Evolutionary conservation across 2,888 invertebrate genomes (phyloP), one percentile per base, ranked within the genome.

Genomic region (Chalcosyrphus nemorum): DNA sequence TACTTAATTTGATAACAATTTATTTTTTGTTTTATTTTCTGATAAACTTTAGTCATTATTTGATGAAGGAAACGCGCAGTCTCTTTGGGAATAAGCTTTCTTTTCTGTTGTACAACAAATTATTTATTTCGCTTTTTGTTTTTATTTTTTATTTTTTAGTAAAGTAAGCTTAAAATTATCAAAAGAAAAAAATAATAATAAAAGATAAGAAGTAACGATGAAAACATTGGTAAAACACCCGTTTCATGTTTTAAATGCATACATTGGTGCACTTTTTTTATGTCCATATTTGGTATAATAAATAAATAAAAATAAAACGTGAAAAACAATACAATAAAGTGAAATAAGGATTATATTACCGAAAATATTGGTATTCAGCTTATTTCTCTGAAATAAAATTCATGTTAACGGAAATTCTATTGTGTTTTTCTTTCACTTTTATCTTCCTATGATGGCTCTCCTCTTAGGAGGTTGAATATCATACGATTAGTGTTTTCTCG

Each of bases 1-100:
- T 63, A 72, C 41, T 81, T 81, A 35, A 74, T 81, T 81, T 81
- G 81, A 81, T 82, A 81, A 71, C 17, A 63, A 21, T 9, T 24
- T 35, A 27, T 45, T 63, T 81, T 81, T 81, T 24, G 21, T 65
- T 65, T 11, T 41, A 4, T 15, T 41, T 24, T 24, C 24, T 24
- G 4, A 24, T 4, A 24, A 24, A 4, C 24, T 24, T n/a, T n/a
- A n/a, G n/a, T n/a, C n/a, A n/a, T n/a, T n/a, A n/a, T n/a, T n/a
- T n/a, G n/a, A n/a, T n/a, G n/a, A n/a, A n/a, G n/a, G n/a, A n/a
- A n/a, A n/a, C n/a, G n/a, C 24, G 24, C 24, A 4, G 4, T 24
- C 24, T 24, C 24, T 24, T 24, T 24, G 24, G 24, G 2, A 2
- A 4, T 4, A 24, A 24, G 24, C 4, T 24, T 2, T 4, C 2